Base-by-base conservation (phyloP, 1,140 invertebrate species). In the Danaus plexippus region DNA sequence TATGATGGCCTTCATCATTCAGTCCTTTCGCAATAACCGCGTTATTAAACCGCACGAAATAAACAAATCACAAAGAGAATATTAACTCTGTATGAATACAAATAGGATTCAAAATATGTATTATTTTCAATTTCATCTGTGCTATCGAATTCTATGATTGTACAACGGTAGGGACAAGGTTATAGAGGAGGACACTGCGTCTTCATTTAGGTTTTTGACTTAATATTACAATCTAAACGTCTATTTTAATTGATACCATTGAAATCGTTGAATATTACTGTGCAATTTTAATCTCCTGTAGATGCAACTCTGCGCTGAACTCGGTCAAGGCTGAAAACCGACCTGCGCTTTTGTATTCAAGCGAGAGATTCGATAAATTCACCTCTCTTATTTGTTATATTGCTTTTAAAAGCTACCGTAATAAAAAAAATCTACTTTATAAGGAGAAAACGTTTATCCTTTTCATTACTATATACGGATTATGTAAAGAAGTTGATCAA, bases 241-340 rank as follows among this genome's bases (percentile, higher is more conserved):
- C 43, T 49, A 52, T 61, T 51, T 50, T 63, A 61, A 61, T 59
- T 63, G 61, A 54, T 52, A 45, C 49, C 41, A 52, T 65, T 56
- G 53, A 52, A 52, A 11, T 51, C 46, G 50, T 32, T 45, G 50
- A 57, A 43, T 13, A 54, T 59, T 54, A 59, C 52, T 58, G 63
- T 57, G 56, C 61, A 61, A 64, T 61, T 69, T 69, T 61, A 59
- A 66, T 69, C 59, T 61, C 59, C 57, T 68, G 63, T 65, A 63
- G 67, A 57, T 65, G 63, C 53, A 69, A 71, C 62, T 66, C 66
- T 67, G 60, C 51, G 56, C 62, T 61, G 56, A 80, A 76, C 69
- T 71, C 78, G 80, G 80, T 71, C 81, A 85, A 85, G 81, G 81
- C 66, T 67, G 75, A 62, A 63, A 75, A 71, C 76, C 76, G 81